phyloP scores from a whole-genome alignment of 2,888 invertebrate species.

The Dascillus cervinus region DNA sequence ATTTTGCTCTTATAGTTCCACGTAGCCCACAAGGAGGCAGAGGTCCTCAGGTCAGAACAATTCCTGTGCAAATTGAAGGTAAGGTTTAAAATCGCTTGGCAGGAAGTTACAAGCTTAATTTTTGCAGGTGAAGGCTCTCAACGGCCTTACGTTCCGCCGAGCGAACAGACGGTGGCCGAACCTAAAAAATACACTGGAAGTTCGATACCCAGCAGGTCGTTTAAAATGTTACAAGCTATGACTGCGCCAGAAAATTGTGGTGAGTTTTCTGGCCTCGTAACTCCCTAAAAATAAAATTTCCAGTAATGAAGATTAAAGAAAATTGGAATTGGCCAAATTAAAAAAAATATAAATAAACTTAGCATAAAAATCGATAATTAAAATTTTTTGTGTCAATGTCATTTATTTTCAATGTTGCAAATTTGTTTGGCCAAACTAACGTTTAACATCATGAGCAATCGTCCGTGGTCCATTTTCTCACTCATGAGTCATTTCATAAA shows the following conservation, averaged over 20 bases:
- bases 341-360: neutral
- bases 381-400: no score
- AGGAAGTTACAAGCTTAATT: neutral
- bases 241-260: conserved; percentile 59
- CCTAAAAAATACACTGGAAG: conserved; percentile 69
- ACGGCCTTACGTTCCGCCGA: conserved; percentile 49
- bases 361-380: neutral
- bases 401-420: conserved; percentile 7
- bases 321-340: neutral
- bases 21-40: conserved; percentile 8
- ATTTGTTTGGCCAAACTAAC: conserved; percentile 6
- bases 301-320: neutral
- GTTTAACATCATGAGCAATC: conserved; percentile 4
- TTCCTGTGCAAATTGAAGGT: conserved; percentile 63
- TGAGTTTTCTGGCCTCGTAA: conserved; percentile 37
- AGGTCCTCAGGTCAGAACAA: conserved; percentile 42
- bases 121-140: conserved; percentile 27
- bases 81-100: conserved; percentile 4
- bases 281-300: neutral
- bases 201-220: conserved; percentile 73
- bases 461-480: conserved; percentile 1
- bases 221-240: conserved; percentile 73
- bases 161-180: conserved; percentile 59
- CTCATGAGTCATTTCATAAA: conserved; percentile 13
- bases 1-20: conserved; percentile 16